Base-by-base conservation (phyloP, 2,113 vertebrate genomes). In the Anguilla rostrata region DNA sequence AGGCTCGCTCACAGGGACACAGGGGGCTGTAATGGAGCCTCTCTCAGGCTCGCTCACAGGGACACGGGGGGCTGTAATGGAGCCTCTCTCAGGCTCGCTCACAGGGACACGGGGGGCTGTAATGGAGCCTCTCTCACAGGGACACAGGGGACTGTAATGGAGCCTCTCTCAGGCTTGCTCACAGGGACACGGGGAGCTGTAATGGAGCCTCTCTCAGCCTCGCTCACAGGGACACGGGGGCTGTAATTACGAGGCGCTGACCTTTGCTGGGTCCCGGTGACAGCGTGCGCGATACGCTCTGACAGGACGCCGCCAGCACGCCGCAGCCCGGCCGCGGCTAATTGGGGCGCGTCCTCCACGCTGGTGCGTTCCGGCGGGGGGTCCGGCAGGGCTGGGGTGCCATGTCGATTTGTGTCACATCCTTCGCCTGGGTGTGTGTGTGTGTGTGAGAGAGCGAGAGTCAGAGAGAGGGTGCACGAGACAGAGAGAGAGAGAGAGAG, bases 241-340 rank as follows among this genome's bases (percentile, higher is more conserved):
- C 91, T 94, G 94, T 95, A 95, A 95, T 94, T 94, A 92, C 92
- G 90, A 91, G 90, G 89, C 92, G 88, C 91, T 94, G 94, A 95
- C 94, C 94, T 95, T 94, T 93, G 91, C 92, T 41, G 90, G 90
- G 91, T 87, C 22, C 89, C 89, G 41, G 92, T 93, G 92, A 94
- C 93, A 93, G 89, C 91, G 92, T 89, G 89, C 87, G 92, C 93
- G 94, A 95, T 95, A 93, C 93, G 91, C 89, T 90, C 91, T 95
- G 94, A 95, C 94, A 94, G 93, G 89, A 86, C 84, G 86, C 84
- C 78, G 86, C 66, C 85, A 82, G 83, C 86, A 20, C 29, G 71
- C 81, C 81, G 83, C 83, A 83, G 84, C 87, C 84, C 88, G 91
- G 87, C 75, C 80, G 75, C 46, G 46, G 91, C 93, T 96, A 96